A percentile compares a stretch with the other conserved stretches of the same genome.
phyloP scores from a whole-genome alignment of 2,888 invertebrate species.

The Bugulina stolonifera region DNA sequence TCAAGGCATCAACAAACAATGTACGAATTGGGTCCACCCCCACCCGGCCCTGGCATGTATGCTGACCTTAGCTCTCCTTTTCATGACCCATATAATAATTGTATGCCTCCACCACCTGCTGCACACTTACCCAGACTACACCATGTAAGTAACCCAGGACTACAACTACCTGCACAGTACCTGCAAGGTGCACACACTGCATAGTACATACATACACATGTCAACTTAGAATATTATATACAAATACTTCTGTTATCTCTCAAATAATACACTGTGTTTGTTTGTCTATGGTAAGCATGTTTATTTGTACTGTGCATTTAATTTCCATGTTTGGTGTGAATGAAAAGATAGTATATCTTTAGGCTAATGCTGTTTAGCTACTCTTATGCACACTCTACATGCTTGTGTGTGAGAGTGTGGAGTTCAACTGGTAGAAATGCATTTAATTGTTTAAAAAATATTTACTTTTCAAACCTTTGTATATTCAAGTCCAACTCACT shows the following conservation, averaged over 20 bases:
- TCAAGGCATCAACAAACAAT: constrained; percentile 23
- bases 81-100: constrained; percentile 24
- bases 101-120: constrained; percentile 1
- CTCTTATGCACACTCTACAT: too few species aligned
- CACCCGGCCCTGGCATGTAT: constrained; percentile 15
- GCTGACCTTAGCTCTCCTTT: constrained; percentile 2
- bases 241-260: background rate
- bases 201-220: too few species aligned
- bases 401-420: too few species aligned
- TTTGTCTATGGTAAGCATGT: background rate
- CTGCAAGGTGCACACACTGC: background rate
- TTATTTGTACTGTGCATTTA: background rate
- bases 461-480: too few species aligned
- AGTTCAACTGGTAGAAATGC: too few species aligned
- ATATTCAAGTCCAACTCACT: too few species aligned
- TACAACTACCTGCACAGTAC: background rate
- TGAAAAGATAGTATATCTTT: background rate
- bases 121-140: constrained; percentile 10
- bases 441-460: too few species aligned
- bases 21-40: constrained; percentile 13
- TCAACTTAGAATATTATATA: background rate
- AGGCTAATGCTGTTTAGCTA: background rate
- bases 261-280: background rate
- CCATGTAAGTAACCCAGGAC: background rate
- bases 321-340: background rate